phyloP scores from a whole-genome alignment of 2,888 invertebrate species.

The Scaptomyza polygonia region DNA sequence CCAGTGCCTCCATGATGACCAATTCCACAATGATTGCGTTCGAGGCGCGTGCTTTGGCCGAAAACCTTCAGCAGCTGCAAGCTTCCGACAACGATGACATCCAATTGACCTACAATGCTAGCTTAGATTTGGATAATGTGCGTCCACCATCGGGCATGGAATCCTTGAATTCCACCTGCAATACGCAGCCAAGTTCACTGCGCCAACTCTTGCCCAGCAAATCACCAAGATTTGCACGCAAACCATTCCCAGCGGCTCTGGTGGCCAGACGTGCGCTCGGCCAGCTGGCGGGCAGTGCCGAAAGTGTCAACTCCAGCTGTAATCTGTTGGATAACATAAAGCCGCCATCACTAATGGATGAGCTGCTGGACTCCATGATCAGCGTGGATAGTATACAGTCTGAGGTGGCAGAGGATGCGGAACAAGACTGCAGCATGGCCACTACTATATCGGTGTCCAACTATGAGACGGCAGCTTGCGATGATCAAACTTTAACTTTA shows the following conservation, averaged over 20 bases:
- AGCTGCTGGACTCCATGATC: constrained; percentile 91
- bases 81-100: constrained; percentile 49
- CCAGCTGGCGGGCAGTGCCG: constrained; percentile 87
- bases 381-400: constrained; percentile 93
- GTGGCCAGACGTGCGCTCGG: constrained; percentile 90
- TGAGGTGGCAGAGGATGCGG: constrained; percentile 90
- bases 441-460: constrained; percentile 83
- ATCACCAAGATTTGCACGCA: constrained; percentile 86
- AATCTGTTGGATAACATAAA: constrained; percentile 92
- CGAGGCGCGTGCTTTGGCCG: constrained; percentile 90
- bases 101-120: constrained; percentile 86
- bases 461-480: constrained; percentile 85
- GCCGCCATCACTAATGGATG: constrained; percentile 93
- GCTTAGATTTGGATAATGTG: constrained; percentile 90
- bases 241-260: constrained; percentile 89
- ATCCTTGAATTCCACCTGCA: constrained; percentile 85
- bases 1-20: constrained; percentile 86
- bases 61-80: constrained; percentile 82
- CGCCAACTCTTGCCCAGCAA: constrained; percentile 79
- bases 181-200: constrained; percentile 74
- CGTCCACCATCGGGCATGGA: constrained; percentile 92
- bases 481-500: constrained; percentile 85
- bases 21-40: constrained; percentile 90
- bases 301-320: constrained; percentile 86
- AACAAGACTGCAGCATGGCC: constrained; percentile 84